Evolutionary conservation across 2,113 vertebrate species (phyloP).

Genomic region (Nematolebias whitei): DNA sequence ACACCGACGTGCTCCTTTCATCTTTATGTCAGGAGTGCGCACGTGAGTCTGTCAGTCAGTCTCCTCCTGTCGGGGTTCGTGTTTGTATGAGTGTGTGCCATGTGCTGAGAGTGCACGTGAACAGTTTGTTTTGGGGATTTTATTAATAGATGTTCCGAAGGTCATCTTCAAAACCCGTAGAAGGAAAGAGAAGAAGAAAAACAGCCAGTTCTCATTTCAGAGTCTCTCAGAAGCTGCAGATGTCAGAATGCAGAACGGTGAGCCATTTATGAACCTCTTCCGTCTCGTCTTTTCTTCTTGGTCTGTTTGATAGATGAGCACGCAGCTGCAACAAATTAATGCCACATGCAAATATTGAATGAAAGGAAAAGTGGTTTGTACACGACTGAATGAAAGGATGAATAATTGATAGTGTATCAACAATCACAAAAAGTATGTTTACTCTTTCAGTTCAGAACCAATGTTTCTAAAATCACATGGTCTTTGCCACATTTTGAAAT

Average conservation of each 20-base stretch:
- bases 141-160: constrained; percentile 64
- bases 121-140: constrained; percentile 26
- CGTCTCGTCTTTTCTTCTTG: background rate
- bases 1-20: constrained; percentile 52
- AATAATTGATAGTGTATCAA: background rate
- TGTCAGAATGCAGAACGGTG: constrained; percentile 21
- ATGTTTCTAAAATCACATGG: background rate
- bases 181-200: too few relatives aligned
- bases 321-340: constrained; percentile 14
- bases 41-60: constrained; percentile 6
- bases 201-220: too few relatives aligned
- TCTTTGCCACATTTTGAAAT: background rate
- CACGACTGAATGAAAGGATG: background rate
- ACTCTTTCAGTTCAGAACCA: too few relatives aligned
- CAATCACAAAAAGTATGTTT: too few relatives aligned
- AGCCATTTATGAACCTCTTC: constrained; percentile 26
- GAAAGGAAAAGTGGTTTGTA: constrained; percentile 1
- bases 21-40: constrained; percentile 55
- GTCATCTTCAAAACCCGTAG: background rate
- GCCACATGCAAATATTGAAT: constrained; percentile 29
- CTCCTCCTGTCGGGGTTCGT: background rate
- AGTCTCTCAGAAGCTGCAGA: constrained; percentile 39
- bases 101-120: background rate
- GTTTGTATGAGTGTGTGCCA: background rate
- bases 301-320: constrained; percentile 13